A percentile compares a stretch with the other conserved stretches of the same genome.
phyloP scores from a whole-genome alignment of 2,888 invertebrate genomes.

The Campoplex nolae region DNA sequence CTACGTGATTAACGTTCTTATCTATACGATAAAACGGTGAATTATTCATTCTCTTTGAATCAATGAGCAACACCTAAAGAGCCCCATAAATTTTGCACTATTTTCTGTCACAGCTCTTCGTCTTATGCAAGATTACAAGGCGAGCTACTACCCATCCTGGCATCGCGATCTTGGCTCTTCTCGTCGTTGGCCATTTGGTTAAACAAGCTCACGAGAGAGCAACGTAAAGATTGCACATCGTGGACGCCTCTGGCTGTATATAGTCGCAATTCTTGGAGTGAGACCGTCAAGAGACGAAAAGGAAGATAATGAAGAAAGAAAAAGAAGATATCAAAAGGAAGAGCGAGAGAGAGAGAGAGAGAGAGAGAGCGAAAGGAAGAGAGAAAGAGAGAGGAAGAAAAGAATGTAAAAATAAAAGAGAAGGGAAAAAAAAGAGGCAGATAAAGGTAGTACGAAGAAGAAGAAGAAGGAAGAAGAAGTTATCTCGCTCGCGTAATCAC shows the following conservation, averaged over 20 bases:
- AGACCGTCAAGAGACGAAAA: slow-evolving; percentile 10
- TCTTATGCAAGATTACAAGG: not conserved
- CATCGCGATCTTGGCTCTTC: slow-evolving; percentile 24
- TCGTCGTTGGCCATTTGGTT: slow-evolving; percentile 43
- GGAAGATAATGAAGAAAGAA: slow-evolving; percentile 11
- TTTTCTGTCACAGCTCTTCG: not conserved
- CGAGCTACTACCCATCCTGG: not conserved
- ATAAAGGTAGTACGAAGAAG: slow-evolving; percentile 39
- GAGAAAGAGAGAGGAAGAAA: not conserved
- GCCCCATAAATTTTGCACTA: not conserved
- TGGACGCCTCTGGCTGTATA: slow-evolving; percentile 8
- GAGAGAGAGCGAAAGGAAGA: not conserved
- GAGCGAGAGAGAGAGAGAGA: too few species aligned
- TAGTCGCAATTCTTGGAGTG: slow-evolving; percentile 16
- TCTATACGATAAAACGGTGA: not conserved
- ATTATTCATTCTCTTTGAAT: not conserved
- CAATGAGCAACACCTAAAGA: not conserved
- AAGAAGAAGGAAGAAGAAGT: slow-evolving; percentile 63
- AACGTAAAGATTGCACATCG: slow-evolving; percentile 34
- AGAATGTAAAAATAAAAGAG: not conserved
- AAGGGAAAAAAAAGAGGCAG: slow-evolving; percentile 40
- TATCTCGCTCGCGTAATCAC: slow-evolving; percentile 73
- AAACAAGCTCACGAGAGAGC: slow-evolving; percentile 39
- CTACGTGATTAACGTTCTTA: not conserved
- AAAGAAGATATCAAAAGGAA: not conserved